Conservation (phyloP, 2,888 invertebrate genomes). For the Tetragonula carbonaria region DNA sequence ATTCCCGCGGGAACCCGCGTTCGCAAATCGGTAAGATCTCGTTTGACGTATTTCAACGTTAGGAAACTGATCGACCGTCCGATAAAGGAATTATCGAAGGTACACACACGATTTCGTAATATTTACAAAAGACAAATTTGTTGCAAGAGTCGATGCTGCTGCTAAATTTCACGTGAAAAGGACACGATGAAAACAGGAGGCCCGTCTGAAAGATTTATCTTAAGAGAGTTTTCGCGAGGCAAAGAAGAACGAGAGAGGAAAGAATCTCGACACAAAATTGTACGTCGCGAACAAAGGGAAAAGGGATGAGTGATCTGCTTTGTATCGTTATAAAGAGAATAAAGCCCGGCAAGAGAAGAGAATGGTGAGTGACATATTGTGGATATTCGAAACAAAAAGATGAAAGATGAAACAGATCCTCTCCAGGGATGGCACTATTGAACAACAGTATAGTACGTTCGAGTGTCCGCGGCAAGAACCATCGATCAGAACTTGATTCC, state of each 20-base stretch:
- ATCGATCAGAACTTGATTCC: constrained; percentile 45
- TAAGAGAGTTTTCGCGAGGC: constrained; percentile 35
- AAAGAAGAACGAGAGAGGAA: constrained; percentile 7
- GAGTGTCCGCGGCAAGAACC: constrained; percentile 49
- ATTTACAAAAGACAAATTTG: background rate
- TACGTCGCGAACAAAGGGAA: constrained; percentile 56
- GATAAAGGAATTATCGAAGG: constrained; percentile 31
- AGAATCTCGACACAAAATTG: constrained; percentile 55
- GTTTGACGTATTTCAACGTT: constrained; percentile 23
- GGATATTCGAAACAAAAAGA: constrained; percentile 69
- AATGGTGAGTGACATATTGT: constrained; percentile 60
- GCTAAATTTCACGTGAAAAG: background rate
- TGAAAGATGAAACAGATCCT: constrained; percentile 44
- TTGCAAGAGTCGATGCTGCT: background rate
- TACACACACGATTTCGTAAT: constrained; percentile 24
- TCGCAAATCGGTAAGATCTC: constrained; percentile 42
- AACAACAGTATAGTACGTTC: constrained; percentile 37
- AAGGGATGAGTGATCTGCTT: constrained; percentile 55
- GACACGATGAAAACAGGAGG: background rate
- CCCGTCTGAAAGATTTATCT: constrained; percentile 25
- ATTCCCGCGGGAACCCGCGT: constrained; percentile 44
- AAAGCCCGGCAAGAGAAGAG: constrained; percentile 51
- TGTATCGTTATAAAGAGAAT: constrained; percentile 65
- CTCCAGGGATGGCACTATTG: constrained; percentile 47
- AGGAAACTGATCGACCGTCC: background rate